Evolutionary conservation across 2,888 invertebrate genomes (phyloP), one percentile per base, ranked within the genome.

Genomic region (Agelastica alni): DNA sequence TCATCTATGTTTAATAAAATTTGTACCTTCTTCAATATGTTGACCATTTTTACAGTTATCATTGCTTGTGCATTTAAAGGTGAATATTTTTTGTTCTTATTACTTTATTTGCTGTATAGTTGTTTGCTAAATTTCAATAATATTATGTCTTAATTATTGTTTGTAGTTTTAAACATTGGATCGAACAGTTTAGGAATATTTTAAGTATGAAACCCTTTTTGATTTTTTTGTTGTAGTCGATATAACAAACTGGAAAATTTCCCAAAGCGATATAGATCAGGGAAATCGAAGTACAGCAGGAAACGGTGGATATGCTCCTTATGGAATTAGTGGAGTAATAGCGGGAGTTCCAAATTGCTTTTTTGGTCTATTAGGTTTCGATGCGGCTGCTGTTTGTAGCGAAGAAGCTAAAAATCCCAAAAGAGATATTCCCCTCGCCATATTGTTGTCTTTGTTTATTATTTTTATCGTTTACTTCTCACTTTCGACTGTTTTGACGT

Each of bases 301-400:
- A 17, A 71, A 69, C 4, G 94, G 93, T 0, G 94, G 94, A 1
- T 95, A 94, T 75, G 85, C 88, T 47, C 94, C 95, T 0, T 94
- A 86, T 75, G 94, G 93, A 0, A 69, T 89, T 10, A 79, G 83
- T 0, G 94, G 91, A 2, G 83, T 92, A 58, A 85, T 93, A 60
- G 84, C 84, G 56, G 92, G 92, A 0, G 90, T 90, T 1, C 90
- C 91, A 0, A 86, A 86, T 12, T 92, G 92, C 73, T 96, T 96
- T 77, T 96, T 93, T 73, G 93, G 92, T 1, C 96, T 94, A 69
- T 92, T 95, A 59, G 95, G 96, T 0, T 96, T 96, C 77, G 96
- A 96, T 78, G 89, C 90, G 72, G 91, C 91, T 58, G 91, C 91
- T 9, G 90, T 89, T 61, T 34, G 61, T 83, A 89, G 95, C 6